phyloP scores from a whole-genome alignment of 2,888 invertebrate genomes.

The Geotrupes spiniger region DNA sequence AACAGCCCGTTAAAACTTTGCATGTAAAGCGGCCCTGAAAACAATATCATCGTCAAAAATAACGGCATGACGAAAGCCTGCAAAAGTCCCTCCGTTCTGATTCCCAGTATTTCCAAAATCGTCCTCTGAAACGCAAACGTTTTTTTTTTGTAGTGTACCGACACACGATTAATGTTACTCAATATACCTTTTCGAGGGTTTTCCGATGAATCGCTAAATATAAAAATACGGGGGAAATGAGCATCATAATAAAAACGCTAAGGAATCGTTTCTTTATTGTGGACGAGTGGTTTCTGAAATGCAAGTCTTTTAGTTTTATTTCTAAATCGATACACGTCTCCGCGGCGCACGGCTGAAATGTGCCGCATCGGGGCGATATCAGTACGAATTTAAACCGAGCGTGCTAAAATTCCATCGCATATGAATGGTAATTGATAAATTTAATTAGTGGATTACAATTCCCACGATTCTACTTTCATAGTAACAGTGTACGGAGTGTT shows the following conservation, averaged over 20 bases:
- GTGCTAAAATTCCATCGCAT: too few species aligned
- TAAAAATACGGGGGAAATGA: conserved; percentile 75
- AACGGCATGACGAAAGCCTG: conserved; percentile 73
- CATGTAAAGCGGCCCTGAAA: conserved; percentile 79
- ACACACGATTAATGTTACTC: neutral
- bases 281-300: conserved; percentile 80
- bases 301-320: conserved; percentile 20
- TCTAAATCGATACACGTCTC: conserved; percentile 19
- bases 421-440: neutral
- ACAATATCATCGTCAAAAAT: conserved; percentile 74
- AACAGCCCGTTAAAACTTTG: conserved; percentile 67
- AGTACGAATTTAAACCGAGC: too few species aligned
- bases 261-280: conserved; percentile 85
- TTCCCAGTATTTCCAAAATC: conserved; percentile 70
- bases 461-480: conserved; percentile 4
- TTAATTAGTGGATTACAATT: neutral
- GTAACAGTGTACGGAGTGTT: conserved; percentile 8
- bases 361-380: too few species aligned
- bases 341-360: neutral
- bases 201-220: conserved; percentile 66
- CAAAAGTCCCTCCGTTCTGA: conserved; percentile 70
- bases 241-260: conserved; percentile 78
- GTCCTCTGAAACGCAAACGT: conserved; percentile 52
- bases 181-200: conserved; percentile 56
- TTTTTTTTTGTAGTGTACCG: conserved; percentile 8